Percentiles rank a stretch among this genome's conserved stretches.
phyloP scores from a whole-genome alignment of 2,797 vertebrate species.

The Danio jaintianensis region DNA sequence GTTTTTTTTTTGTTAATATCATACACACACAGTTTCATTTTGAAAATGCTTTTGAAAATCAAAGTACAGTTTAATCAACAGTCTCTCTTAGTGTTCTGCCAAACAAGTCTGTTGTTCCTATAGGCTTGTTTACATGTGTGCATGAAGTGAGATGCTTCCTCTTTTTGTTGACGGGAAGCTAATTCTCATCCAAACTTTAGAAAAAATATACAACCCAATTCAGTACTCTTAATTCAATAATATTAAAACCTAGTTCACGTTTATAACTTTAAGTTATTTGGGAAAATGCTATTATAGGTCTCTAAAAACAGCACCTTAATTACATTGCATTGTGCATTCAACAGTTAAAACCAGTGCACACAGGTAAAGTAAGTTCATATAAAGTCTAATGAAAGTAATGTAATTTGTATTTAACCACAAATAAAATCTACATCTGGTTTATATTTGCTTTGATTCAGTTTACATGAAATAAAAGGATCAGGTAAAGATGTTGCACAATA shows the following conservation, averaged over 20 bases:
- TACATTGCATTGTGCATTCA: neutral
- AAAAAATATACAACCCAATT: too few species aligned
- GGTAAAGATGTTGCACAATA: neutral
- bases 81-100: constrained; percentile 11
- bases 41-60: constrained; percentile 10
- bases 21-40: constrained; percentile 1
- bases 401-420: neutral
- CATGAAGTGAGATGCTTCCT: constrained; percentile 27
- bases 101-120: neutral
- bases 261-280: neutral
- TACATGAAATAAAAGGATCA: neutral
- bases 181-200: constrained; percentile 16
- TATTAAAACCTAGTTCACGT: too few species aligned
- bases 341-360: neutral
- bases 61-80: constrained; percentile 8
- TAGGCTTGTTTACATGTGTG: constrained; percentile 15
- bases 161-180: constrained; percentile 11
- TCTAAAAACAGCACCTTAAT: neutral
- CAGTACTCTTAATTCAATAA: too few species aligned
- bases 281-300: neutral
- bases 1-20: too few species aligned
- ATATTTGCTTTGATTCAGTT: neutral
- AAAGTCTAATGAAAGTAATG: too few species aligned
- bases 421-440: neutral
- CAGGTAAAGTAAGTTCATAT: neutral